A percentile compares a stretch with the other conserved stretches of the same genome.
Evolutionary conservation across 2,797 vertebrate genomes (phyloP).

Genomic region (Halcyon chelicuti): DNA sequence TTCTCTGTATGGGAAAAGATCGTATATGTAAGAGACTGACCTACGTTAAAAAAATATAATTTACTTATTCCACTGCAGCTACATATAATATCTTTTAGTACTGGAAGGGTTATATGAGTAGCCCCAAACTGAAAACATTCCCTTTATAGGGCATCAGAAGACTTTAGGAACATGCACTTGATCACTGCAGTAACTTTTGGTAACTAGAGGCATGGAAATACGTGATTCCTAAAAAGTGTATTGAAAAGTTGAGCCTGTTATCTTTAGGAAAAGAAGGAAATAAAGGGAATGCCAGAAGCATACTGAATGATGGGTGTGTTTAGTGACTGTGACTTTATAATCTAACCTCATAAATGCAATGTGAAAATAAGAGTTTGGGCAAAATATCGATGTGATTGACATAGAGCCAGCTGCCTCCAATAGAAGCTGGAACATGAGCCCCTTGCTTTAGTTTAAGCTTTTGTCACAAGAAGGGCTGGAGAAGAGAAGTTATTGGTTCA

Average conservation of each 20-base stretch:
- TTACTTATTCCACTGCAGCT: background rate
- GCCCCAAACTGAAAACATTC: background rate
- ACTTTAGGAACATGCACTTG: background rate
- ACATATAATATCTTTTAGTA: background rate
- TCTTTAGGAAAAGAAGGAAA: background rate
- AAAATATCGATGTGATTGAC: accelerated
- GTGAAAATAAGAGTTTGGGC: background rate
- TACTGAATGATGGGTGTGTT: background rate
- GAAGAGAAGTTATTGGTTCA: background rate
- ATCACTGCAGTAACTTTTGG: background rate
- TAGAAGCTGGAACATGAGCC: background rate
- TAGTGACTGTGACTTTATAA: background rate
- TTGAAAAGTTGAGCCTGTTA: background rate
- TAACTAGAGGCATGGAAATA: background rate
- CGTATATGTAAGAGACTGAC: background rate
- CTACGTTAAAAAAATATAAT: background rate
- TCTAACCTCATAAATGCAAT: background rate
- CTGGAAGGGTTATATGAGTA: background rate
- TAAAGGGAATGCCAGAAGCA: background rate
- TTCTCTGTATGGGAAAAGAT: background rate
- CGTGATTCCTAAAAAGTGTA: background rate
- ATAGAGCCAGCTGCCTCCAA: background rate
- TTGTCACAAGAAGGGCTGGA: background rate
- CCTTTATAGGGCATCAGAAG: background rate
- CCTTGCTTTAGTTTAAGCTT: background rate